phyloP scores from a whole-genome alignment of 2,113 vertebrate genomes.

The Rhabdornis inornatus region DNA sequence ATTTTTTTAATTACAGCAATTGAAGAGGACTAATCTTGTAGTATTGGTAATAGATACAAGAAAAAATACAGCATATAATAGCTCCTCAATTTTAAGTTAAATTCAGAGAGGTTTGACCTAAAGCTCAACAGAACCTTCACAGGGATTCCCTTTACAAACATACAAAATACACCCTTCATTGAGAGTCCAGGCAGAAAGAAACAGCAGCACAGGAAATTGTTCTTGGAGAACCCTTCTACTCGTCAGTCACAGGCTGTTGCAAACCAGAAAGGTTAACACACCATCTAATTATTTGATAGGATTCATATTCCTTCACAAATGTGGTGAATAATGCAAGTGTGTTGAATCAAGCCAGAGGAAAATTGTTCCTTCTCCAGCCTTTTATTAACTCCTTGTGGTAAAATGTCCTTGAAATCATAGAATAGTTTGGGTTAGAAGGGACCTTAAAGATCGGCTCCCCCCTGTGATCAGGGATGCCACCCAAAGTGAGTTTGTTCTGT shows the following conservation, averaged over 20 bases:
- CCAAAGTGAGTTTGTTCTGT: neutral
- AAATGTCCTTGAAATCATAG: neutral
- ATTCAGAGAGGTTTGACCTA: neutral
- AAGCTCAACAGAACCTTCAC: neutral
- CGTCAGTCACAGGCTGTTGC: neutral
- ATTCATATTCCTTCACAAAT: constrained; percentile 12
- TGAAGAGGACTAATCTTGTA: neutral
- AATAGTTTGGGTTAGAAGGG: neutral
- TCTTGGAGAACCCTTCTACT: neutral
- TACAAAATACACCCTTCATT: neutral
- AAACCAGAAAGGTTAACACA: neutral
- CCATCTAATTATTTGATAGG: neutral
- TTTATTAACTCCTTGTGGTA: constrained; percentile 14
- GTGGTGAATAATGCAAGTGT: constrained; percentile 1
- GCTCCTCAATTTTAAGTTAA: neutral
- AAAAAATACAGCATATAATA: neutral
- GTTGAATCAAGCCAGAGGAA: neutral
- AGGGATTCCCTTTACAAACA: neutral
- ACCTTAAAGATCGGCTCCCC: neutral
- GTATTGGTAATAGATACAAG: neutral
- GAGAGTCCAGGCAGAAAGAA: neutral
- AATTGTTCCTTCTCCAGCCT: neutral
- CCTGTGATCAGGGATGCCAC: neutral
- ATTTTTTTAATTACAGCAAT: neutral
- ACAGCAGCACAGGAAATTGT: neutral